Evolutionary conservation across 1,140 invertebrate genomes (phyloP).

Genomic region (Ceratosolen solmsi): DNA sequence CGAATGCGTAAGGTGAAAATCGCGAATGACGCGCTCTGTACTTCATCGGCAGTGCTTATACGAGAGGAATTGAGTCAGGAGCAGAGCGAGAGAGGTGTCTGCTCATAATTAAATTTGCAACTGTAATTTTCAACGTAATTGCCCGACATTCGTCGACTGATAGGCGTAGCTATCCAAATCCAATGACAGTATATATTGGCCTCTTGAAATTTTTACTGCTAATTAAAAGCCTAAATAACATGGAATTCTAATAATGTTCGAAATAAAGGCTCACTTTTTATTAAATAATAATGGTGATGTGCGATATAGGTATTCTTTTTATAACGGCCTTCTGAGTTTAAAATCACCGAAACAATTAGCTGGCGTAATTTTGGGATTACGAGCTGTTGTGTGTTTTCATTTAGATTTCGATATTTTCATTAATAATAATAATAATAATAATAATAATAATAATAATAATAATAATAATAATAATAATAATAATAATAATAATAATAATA

Average conservation of each 20-base stretch:
- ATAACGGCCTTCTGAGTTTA: not conserved
- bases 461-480: too few species aligned
- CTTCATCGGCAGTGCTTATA: not conserved
- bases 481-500: too few species aligned
- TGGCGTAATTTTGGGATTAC: not conserved
- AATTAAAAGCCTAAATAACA: slow-evolving; percentile 31
- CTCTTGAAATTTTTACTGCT: slow-evolving; percentile 31
- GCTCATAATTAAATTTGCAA: slow-evolving; percentile 47
- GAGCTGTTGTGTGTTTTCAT: too few species aligned
- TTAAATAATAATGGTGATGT: slow-evolving; percentile 24
- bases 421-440: too few species aligned
- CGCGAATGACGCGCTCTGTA: not conserved
- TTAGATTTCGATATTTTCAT: too few species aligned
- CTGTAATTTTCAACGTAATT: slow-evolving; percentile 48
- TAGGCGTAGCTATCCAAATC: slow-evolving; percentile 10
- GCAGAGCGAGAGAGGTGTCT: not conserved
- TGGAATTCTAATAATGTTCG: slow-evolving; percentile 7
- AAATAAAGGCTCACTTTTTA: slow-evolving; percentile 17
- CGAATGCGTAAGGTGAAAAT: slow-evolving; percentile 10
- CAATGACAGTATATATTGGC: not conserved
- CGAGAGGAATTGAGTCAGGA: not conserved
- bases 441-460: too few species aligned
- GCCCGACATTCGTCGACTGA: slow-evolving; percentile 31
- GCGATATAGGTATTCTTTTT: not conserved
- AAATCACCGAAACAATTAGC: not conserved